Conservation (phyloP, 2,113 vertebrate species). For the Aegotheles bennettii region DNA sequence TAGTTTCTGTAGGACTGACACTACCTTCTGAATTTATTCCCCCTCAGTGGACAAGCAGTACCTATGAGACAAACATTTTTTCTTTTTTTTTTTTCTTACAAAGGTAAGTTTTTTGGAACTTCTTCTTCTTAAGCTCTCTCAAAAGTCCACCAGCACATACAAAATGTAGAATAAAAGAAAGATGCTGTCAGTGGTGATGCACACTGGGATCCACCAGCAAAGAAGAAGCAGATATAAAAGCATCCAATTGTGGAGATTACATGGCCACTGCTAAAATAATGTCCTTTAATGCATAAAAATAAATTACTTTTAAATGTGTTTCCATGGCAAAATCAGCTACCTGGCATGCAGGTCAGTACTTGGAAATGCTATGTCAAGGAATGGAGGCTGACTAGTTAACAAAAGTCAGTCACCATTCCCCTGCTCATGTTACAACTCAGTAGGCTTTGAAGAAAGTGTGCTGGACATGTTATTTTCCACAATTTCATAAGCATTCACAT, state of each 20-base stretch:
- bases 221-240: neutral
- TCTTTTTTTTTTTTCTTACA: neutral
- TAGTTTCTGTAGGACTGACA: neutral
- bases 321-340: neutral
- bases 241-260: neutral
- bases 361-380: neutral
- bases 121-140: neutral
- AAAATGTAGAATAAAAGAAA: neutral
- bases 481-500: neutral
- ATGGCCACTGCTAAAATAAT: neutral
- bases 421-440: neutral
- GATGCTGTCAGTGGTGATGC: neutral
- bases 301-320: neutral
- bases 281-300: neutral
- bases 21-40: neutral
- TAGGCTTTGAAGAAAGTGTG: neutral
- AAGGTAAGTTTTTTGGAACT: neutral
- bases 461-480: neutral
- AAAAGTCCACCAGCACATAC: neutral
- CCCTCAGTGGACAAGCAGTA: neutral
- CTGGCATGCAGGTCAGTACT: neutral
- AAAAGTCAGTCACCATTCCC: neutral
- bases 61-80: neutral
- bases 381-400: neutral
- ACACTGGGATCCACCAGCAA: neutral